These are phyloP conservation scores for Drosophila emarginata DNA, from an alignment of 2,888 invertebrate species.

Conservation along the genomic window DNA sequence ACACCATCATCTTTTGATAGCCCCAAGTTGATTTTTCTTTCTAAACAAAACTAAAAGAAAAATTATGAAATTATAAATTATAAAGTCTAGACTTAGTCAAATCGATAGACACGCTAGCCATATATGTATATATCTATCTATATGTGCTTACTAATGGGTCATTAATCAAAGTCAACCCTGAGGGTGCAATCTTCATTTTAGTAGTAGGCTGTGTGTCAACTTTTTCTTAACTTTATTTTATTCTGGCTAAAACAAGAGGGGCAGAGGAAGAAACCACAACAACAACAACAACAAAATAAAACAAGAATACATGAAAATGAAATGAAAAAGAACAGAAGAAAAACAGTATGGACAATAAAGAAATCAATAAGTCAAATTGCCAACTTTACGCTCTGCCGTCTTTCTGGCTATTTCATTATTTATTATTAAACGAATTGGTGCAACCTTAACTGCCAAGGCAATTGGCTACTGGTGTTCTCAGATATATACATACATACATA, in stretches of 20 bases:
- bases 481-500: not conserved
- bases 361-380: constrained; percentile 67
- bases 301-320: not conserved
- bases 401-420: constrained; percentile 65
- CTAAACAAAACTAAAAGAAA: not conserved
- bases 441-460: constrained; percentile 79
- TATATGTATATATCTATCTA: not conserved
- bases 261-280: not conserved
- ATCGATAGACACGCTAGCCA: constrained; percentile 23
- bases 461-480: constrained; percentile 79
- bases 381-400: constrained; percentile 30
- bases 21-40: constrained; percentile 12
- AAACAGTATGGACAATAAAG: constrained; percentile 46
- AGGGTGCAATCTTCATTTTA: constrained; percentile 15
- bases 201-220: constrained; percentile 21
- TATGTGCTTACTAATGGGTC: constrained; percentile 17
- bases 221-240: constrained; percentile 3
- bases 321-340: not conserved
- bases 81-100: constrained; percentile 32
- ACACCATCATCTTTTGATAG: constrained; percentile 4
- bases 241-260: not conserved
- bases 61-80: constrained; percentile 44
- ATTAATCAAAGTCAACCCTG: constrained; percentile 47
- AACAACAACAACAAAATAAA: not conserved
- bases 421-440: constrained; percentile 79